Percentiles rank a stretch among this genome's conserved stretches.
phyloP scores from a whole-genome alignment of 2,797 vertebrate genomes.

The Antennarius maculatus region DNA sequence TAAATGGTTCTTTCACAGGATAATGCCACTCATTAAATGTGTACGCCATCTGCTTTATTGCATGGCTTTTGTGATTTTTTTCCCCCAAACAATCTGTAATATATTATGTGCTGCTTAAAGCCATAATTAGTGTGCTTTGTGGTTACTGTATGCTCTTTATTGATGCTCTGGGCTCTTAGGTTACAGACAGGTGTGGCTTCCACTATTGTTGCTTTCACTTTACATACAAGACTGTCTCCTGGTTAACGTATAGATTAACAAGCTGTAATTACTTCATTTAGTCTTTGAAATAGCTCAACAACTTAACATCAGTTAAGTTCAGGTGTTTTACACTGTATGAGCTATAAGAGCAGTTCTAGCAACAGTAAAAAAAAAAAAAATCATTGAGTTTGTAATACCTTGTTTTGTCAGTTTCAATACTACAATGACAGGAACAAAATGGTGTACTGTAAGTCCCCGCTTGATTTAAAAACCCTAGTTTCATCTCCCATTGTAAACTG shows the following conservation, averaged over 20 bases:
- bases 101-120: slow-evolving; percentile 25
- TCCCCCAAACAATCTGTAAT: slow-evolving; percentile 21
- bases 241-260: neutral
- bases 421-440: neutral
- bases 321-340: neutral
- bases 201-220: neutral
- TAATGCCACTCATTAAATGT: slow-evolving; percentile 40
- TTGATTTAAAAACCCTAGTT: slow-evolving; percentile 29
- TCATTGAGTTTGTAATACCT: neutral
- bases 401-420: neutral
- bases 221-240: neutral
- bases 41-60: slow-evolving; percentile 41
- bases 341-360: neutral
- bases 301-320: neutral
- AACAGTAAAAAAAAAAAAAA: neutral
- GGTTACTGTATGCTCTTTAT: slow-evolving; percentile 8
- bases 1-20: slow-evolving; percentile 41
- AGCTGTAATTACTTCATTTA: neutral
- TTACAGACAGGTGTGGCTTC: neutral
- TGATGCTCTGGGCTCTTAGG: slow-evolving; percentile 1
- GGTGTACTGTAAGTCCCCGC: neutral
- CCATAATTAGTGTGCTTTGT: slow-evolving; percentile 23
- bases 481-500: slow-evolving; percentile 36
- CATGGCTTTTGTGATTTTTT: slow-evolving; percentile 33
- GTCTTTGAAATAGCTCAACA: too few relatives aligned